phyloP scores from a whole-genome alignment of 1,140 invertebrate genomes.

The Lucilia cuprina region DNA sequence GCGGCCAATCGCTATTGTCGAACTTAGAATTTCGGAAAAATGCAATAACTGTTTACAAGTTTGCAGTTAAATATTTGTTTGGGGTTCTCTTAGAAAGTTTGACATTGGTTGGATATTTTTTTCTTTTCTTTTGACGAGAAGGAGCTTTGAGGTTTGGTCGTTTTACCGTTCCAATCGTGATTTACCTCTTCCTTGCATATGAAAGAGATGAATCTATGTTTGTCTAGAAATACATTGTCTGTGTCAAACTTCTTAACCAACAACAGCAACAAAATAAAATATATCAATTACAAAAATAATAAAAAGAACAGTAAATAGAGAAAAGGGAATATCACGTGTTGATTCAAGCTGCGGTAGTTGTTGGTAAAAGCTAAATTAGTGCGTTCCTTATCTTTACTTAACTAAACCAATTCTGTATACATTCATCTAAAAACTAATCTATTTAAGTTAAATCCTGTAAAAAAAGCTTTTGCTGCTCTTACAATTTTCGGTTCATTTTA shows the following conservation, averaged over 20 bases:
- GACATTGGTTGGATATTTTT: too few species aligned
- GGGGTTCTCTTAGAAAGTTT: not conserved
- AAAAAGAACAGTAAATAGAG: not conserved
- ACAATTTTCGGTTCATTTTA: not conserved
- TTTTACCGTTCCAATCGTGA: not conserved
- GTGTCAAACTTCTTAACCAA: not conserved
- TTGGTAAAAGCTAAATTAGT: conserved; percentile 63
- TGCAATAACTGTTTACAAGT: too few species aligned
- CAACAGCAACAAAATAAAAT: not conserved
- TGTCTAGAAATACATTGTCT: conserved; percentile 1
- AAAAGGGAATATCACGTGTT: conserved; percentile 59
- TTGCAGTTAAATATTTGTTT: not conserved
- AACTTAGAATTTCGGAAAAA: too few species aligned
- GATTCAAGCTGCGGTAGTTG: conserved; percentile 62
- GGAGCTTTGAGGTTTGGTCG: not conserved
- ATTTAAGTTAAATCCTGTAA: conserved; percentile 1
- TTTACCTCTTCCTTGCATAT: not conserved
- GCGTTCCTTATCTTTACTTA: conserved; percentile 35
- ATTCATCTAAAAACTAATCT: not conserved
- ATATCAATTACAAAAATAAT: not conserved
- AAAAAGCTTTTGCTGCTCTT: conserved; percentile 17
- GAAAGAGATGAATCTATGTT: not conserved
- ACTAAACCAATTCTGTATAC: not conserved
- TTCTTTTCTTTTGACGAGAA: too few species aligned
- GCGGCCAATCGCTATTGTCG: not conserved